phyloP scores from a whole-genome alignment of 2,797 vertebrate species.

The Coranthus polyacanthus region DNA sequence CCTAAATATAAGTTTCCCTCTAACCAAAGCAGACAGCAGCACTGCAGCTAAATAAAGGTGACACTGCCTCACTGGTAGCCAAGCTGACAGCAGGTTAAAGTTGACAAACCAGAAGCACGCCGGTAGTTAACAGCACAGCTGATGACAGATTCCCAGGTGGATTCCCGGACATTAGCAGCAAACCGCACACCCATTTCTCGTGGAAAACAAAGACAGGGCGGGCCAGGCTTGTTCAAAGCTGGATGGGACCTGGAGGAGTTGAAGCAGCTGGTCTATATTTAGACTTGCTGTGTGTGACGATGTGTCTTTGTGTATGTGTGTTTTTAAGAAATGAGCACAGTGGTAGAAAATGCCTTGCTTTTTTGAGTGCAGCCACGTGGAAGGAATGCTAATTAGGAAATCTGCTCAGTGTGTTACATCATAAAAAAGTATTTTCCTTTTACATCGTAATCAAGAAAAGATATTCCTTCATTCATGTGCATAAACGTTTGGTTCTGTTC shows the following conservation, averaged over 20 bases:
- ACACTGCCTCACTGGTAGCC: slow-evolving; percentile 52
- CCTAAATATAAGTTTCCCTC: slow-evolving; percentile 60
- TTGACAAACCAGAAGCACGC: slow-evolving; percentile 62
- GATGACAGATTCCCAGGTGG: slow-evolving; percentile 70
- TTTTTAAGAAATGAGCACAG: slow-evolving; percentile 16
- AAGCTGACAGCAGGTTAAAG: slow-evolving; percentile 75
- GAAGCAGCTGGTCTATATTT: slow-evolving; percentile 73
- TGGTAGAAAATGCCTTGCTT: slow-evolving; percentile 35
- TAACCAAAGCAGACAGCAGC: slow-evolving; percentile 45
- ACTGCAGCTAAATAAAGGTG: slow-evolving; percentile 59
- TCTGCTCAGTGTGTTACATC: slow-evolving; percentile 7
- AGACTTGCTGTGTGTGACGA: slow-evolving; percentile 47
- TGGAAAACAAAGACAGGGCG: slow-evolving; percentile 48
- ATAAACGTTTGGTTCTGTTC: too few species aligned
- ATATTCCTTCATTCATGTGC: neutral
- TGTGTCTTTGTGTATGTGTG: slow-evolving; percentile 29
- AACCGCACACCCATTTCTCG: slow-evolving; percentile 42
- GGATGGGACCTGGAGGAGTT: slow-evolving; percentile 58
- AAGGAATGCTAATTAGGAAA: slow-evolving; percentile 43
- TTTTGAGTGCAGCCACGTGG: slow-evolving; percentile 11
- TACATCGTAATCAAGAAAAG: neutral
- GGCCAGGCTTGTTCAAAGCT: slow-evolving; percentile 34
- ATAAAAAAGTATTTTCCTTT: too few species aligned
- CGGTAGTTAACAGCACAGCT: slow-evolving; percentile 69
- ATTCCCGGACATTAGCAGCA: slow-evolving; percentile 51